Evolutionary conservation across 2,888 invertebrate species (phyloP), one percentile per base, ranked within the genome.

Genomic region (Ophion costatus): DNA sequence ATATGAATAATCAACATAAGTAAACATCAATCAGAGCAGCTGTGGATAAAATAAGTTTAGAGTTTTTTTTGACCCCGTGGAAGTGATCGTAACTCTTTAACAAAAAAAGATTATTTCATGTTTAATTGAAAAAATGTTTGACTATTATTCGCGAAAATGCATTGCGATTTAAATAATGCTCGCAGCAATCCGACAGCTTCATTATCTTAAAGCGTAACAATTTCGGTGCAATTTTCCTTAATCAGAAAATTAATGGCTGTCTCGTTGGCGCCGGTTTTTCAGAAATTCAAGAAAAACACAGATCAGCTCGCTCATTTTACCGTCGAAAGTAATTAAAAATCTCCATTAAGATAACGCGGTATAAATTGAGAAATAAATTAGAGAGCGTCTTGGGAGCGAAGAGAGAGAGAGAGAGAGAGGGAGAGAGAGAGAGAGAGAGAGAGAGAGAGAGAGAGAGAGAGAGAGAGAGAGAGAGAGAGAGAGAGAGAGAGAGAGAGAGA

Each of bases 331-430:
- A 91, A 92, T 92, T 91, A 92, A 91, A 90, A 91, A 89, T 89
- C 89, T 89, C 89, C 89, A 87, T 89, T 86, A 87, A 90, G 90
- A 89, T 89, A 90, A 90, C 90, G 83, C 86, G 80, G 89, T 88
- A 89, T 89, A 90, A 92, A 92, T 92, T 90, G 91, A 91, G 91
- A 89, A 88, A 87, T 85, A 88, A 88, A 87, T 87, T 87, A 76
- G 64, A 66, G 67, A 51, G 63, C 63, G 69, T 67, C 66, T 67
- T 10, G 51, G 80, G 75, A 79, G 33, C 29, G 11, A 75, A 56
- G 71, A 67, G 69, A 71, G 9, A 66, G 66, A 77, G 71, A 75
- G 71, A 57, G 75, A 76, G 79, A 63, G 69, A 22, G 66, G 79
- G 51, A 29, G 24, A 20, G 29, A 29, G 29, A 29, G 29, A 29